Evolutionary conservation across 2,113 vertebrate species (phyloP).

Genomic region (Calyptomena viridis): DNA sequence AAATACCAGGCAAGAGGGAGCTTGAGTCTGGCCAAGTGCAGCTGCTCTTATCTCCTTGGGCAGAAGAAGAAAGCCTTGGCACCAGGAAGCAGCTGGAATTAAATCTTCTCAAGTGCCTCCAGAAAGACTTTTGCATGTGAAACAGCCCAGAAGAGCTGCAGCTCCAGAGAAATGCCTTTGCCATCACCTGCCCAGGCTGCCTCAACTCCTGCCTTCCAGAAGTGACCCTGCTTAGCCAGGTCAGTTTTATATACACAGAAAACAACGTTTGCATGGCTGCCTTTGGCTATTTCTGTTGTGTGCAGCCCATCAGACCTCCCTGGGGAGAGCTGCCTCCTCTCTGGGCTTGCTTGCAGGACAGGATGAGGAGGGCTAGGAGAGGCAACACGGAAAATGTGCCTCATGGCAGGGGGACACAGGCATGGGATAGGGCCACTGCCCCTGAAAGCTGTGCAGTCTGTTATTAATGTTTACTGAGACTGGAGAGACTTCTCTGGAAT

Average conservation of each 20-base stretch:
- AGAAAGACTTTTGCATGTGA: not conserved
- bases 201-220: not conserved
- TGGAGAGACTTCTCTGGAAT: not conserved
- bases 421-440: not conserved
- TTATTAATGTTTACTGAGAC: not conserved
- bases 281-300: not conserved
- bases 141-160: not conserved
- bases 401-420: not conserved
- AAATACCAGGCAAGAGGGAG: not conserved
- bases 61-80: conserved; percentile 48
- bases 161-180: not conserved
- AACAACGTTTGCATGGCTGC: not conserved
- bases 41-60: conserved; percentile 27
- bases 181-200: not conserved
- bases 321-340: not conserved
- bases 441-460: not conserved
- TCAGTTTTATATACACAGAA: accelerated
- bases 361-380: not conserved
- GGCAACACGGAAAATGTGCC: not conserved
- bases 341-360: not conserved
- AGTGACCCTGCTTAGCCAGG: not conserved
- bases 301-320: not conserved
- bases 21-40: not conserved
- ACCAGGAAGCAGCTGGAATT: not conserved
- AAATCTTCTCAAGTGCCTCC: not conserved